Percentiles rank a stretch among this genome's conserved stretches.
Conservation (phyloP, 2,113 vertebrate species). For the Turdus rufiventris region DNA sequence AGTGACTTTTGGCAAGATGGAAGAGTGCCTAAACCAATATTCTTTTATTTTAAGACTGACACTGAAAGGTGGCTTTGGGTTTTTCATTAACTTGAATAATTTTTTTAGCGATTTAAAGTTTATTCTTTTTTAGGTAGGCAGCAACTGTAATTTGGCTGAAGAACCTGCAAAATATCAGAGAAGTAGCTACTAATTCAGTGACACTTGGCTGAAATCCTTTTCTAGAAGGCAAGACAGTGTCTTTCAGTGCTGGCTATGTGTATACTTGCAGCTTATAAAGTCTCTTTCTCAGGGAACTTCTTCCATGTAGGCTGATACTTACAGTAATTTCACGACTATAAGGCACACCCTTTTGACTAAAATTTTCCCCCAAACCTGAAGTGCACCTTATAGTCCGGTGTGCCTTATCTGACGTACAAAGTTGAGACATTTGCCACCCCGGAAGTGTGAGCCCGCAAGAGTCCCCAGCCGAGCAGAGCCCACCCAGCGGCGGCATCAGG, state of each 20-base stretch:
- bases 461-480: no score
- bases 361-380: no score
- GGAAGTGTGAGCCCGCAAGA: no score
- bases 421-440: no score
- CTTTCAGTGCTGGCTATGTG: not conserved
- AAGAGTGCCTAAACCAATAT: not conserved
- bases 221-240: not conserved
- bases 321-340: no score
- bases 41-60: not conserved
- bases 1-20: not conserved
- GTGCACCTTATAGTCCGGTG: no score
- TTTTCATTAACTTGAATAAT: not conserved
- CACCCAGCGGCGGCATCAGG: no score
- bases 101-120: not conserved
- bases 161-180: not conserved
- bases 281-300: not conserved
- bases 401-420: no score
- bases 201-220: not conserved
- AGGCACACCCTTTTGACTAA: no score
- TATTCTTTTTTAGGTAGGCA: not conserved
- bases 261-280: not conserved
- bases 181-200: not conserved
- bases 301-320: not conserved
- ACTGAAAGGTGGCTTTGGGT: not conserved
- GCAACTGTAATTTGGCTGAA: not conserved